phyloP scores from a whole-genome alignment of 2,888 invertebrate genomes.

The Allacma fusca region DNA sequence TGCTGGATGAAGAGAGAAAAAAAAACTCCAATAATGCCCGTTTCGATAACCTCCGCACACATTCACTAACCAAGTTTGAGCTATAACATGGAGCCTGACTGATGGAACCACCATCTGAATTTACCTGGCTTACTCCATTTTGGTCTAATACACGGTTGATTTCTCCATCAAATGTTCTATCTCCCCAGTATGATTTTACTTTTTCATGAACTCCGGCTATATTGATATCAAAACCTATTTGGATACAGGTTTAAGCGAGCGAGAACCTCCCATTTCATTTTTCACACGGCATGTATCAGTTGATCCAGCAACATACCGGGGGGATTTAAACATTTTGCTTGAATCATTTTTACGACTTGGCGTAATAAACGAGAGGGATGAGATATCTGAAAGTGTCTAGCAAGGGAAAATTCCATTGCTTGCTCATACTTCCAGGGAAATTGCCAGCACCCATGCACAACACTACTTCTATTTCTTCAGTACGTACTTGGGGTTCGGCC shows the following conservation, averaged over 20 bases:
- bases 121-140: conserved; percentile 12
- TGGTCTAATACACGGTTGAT: background rate
- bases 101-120: background rate
- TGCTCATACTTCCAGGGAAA: background rate
- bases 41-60: background rate
- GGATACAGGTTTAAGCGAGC: background rate
- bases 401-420: conserved; percentile 13
- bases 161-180: conserved; percentile 14
- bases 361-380: conserved; percentile 47
- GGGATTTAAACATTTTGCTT: conserved; percentile 29
- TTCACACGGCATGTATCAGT: conserved; percentile 7
- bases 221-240: too few relatives aligned
- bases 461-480: background rate
- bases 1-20: background rate
- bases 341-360: conserved; percentile 41
- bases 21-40: background rate
- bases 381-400: conserved; percentile 21
- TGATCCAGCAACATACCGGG: background rate
- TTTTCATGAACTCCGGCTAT: background rate
- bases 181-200: background rate
- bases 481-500: background rate
- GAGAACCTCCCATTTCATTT: conserved; percentile 8
- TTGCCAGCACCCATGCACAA: background rate
- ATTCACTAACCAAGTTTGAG: background rate
- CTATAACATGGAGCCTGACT: background rate